Evolutionary conservation across 2,888 invertebrate genomes (phyloP).

Genomic region (Chloroclystis v-ata): DNA sequence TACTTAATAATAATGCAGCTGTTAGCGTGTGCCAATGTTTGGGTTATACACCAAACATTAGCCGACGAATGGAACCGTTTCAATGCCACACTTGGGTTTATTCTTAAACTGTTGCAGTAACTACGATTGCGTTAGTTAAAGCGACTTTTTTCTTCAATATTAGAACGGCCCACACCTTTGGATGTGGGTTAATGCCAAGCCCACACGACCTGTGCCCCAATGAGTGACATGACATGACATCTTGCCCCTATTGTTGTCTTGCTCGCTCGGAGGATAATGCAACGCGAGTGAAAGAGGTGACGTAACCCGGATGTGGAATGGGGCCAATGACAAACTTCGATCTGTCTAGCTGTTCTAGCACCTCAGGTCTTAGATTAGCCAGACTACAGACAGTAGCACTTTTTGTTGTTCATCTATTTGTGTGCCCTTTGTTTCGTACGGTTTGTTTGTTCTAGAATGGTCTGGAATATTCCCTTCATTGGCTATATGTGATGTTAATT

Average conservation of each 20-base stretch:
- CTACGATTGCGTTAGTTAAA: conserved; percentile 52
- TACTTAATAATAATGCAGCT: too few species aligned
- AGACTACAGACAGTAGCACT: background rate
- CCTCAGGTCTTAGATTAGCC: conserved; percentile 11
- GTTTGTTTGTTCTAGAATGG: background rate
- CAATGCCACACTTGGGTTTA: conserved; percentile 34
- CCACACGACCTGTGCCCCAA: conserved; percentile 61
- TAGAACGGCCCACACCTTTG: conserved; percentile 68
- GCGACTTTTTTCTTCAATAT: conserved; percentile 59
- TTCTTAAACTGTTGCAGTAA: conserved; percentile 58
- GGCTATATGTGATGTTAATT: conserved; percentile 14
- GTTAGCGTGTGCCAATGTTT: conserved; percentile 7
- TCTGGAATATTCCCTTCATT: conserved; percentile 7
- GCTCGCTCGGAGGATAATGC: conserved; percentile 34
- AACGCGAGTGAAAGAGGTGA: conserved; percentile 39
- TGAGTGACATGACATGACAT: conserved; percentile 58
- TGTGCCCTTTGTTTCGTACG: conserved; percentile 3
- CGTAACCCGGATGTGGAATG: conserved; percentile 41
- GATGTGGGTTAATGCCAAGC: conserved; percentile 74
- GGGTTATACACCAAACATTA: conserved; percentile 12
- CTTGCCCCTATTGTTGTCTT: conserved; percentile 44
- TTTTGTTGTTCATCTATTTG: conserved; percentile 2
- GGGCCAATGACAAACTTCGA: conserved; percentile 48
- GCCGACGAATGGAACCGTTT: conserved; percentile 11
- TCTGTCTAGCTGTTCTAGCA: conserved; percentile 10